phyloP scores from a whole-genome alignment of 2,797 vertebrate genomes.

The Halcyon smyrnensis region DNA sequence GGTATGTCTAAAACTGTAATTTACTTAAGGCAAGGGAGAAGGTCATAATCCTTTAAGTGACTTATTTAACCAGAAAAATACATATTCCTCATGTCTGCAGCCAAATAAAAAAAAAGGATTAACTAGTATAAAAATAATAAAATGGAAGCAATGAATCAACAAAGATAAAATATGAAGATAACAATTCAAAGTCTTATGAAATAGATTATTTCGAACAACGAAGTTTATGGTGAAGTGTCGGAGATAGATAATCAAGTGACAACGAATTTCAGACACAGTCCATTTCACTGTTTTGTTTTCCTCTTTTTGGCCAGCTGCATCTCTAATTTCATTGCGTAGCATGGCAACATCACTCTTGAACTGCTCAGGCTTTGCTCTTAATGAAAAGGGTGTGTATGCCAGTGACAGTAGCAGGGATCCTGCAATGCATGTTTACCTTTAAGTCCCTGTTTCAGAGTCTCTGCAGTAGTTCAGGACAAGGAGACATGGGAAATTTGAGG shows the following conservation, averaged over 20 bases:
- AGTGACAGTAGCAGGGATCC: background rate
- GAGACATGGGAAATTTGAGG: background rate
- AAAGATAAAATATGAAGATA: background rate
- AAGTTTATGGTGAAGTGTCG: background rate
- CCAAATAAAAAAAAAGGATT: background rate
- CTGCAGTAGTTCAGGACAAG: background rate
- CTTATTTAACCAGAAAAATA: background rate
- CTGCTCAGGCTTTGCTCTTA: background rate
- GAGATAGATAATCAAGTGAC: background rate
- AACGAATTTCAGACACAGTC: background rate
- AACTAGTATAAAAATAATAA: background rate
- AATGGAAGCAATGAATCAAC: background rate
- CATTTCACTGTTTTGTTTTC: background rate
- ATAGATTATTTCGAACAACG: background rate
- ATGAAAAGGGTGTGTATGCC: background rate
- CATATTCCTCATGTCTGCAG: background rate
- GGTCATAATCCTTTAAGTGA: background rate
- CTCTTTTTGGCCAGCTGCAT: background rate
- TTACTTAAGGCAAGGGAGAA: background rate
- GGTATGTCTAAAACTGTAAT: background rate
- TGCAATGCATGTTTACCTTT: background rate
- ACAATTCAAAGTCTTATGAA: background rate
- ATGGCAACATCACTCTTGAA: background rate
- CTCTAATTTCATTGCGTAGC: constrained; percentile 28
- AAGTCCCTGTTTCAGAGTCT: background rate